Conservation (phyloP, 1,140 invertebrate species). For the Drosophila teissieri region DNA sequence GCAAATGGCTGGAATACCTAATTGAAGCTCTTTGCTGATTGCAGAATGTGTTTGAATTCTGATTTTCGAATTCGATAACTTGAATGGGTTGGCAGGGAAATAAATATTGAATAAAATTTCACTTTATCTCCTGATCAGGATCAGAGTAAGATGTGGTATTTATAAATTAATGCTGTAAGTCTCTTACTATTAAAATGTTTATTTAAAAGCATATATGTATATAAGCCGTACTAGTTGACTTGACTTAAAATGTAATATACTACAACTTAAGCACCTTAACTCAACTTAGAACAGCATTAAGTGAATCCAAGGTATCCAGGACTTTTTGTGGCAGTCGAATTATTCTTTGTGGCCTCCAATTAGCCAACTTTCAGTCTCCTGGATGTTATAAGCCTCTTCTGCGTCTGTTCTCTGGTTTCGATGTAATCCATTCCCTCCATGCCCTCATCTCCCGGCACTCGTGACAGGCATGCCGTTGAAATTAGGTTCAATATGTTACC, state of each 20-base stretch:
- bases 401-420: neutral
- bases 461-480: slow-evolving; percentile 6
- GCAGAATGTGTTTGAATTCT: slow-evolving; percentile 28
- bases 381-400: neutral
- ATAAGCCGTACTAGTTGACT: too few relatives aligned
- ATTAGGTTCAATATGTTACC: slow-evolving; percentile 18
- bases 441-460: neutral
- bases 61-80: slow-evolving; percentile 11
- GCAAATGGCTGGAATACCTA: slow-evolving; percentile 21
- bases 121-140: neutral
- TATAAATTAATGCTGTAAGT: neutral
- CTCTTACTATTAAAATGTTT: neutral
- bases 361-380: neutral
- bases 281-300: too few relatives aligned
- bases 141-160: neutral
- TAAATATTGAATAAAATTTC: slow-evolving; percentile 4
- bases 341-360: neutral
- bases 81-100: neutral
- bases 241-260: neutral
- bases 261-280: too few relatives aligned
- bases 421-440: neutral
- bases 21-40: slow-evolving; percentile 29
- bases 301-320: too few relatives aligned
- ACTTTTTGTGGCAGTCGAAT: too few relatives aligned
- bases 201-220: neutral